Base-by-base conservation (phyloP, 2,797 vertebrate genomes). In the Chelmon rostratus region DNA sequence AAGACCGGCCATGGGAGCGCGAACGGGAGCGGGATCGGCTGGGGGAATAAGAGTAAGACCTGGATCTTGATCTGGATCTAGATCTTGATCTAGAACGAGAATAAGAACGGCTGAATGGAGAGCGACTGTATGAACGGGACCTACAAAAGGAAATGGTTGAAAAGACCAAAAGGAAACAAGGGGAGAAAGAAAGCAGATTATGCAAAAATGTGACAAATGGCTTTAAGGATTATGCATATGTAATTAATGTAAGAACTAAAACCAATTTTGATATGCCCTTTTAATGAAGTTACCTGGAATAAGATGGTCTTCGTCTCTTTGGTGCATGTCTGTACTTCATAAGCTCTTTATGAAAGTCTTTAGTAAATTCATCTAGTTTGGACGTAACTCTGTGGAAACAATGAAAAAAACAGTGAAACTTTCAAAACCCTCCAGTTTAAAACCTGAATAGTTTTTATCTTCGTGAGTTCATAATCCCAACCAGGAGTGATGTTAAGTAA, bases 281-380 rank as follows among this genome's bases (percentile, higher is more conserved):
- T 21, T 47, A 12, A 54, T 72, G 2, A 23, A 16, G 8, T 95
- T 95, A 99, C 98, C 98, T 99, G 86, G 98, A 99, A 92, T 97
- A 99, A 76, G 98, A 99, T 40, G 96, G 95, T 85, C 97, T 96
- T 90, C 97, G 95, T 91, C 99, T 97, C 95, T 99, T 99, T 93
- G 98, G 97, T 90, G 98, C 97, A 94, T 97, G 98, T 96, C 98
- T 97, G 94, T 97, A 99, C 95, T 99, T 98, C 95, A 99, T 96
- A 81, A 99, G 96, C 93, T 99, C 98, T 96, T 99, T 99, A 93
- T 98, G 98, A 96, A 99, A 99, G 95, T 99, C 97, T 94, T 99
- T 98, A 90, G 98, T 98, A 92, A 99, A 99, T 93, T 99, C 98
- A 95, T 99, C 98, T 90, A 99, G 96, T 95, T 99, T 99, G 79